A percentile compares a stretch with the other conserved stretches of the same genome.
Evolutionary conservation across 1,140 invertebrate genomes (phyloP).

Genomic region (Cotesia glomerata): DNA sequence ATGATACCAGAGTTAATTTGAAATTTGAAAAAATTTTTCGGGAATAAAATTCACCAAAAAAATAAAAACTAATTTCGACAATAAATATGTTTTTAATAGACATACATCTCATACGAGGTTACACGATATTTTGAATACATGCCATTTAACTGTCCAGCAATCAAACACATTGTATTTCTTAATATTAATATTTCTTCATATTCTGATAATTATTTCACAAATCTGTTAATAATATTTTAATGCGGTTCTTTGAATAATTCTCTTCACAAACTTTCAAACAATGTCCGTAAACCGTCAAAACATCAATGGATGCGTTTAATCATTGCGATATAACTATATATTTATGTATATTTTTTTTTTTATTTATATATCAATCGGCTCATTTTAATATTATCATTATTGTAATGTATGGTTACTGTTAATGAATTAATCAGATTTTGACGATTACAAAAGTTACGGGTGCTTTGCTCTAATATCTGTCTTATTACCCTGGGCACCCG

Average conservation of each 20-base stretch:
- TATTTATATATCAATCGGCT: not conserved
- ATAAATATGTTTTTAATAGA: conserved; percentile 65
- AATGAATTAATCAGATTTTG: not conserved
- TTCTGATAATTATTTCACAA: conserved; percentile 48
- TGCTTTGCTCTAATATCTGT: conserved; percentile 4
- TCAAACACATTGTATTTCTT: conserved; percentile 56
- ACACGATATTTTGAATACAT: conserved; percentile 63
- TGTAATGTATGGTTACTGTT: not conserved
- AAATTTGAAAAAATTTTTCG: not conserved
- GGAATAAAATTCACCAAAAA: not conserved
- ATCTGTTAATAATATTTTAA: conserved; percentile 45
- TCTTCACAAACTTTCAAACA: no score
- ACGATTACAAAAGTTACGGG: conserved; percentile 27
- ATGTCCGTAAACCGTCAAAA: conserved; percentile 10
- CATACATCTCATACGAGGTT: conserved; percentile 64
- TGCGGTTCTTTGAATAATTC: not conserved
- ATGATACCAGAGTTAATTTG: no score
- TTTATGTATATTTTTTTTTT: no score
- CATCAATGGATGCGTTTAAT: no score
- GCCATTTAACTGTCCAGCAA: conserved; percentile 66
- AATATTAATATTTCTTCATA: conserved; percentile 16
- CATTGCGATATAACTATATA: no score
- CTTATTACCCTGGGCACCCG: conserved; percentile 34
- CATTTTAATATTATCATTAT: conserved; percentile 15
- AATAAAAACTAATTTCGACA: conserved; percentile 45